These are phyloP conservation scores for Rhagophthalmus giganteus DNA, from an alignment of 2,888 invertebrate species.

Conservation along the genomic window DNA sequence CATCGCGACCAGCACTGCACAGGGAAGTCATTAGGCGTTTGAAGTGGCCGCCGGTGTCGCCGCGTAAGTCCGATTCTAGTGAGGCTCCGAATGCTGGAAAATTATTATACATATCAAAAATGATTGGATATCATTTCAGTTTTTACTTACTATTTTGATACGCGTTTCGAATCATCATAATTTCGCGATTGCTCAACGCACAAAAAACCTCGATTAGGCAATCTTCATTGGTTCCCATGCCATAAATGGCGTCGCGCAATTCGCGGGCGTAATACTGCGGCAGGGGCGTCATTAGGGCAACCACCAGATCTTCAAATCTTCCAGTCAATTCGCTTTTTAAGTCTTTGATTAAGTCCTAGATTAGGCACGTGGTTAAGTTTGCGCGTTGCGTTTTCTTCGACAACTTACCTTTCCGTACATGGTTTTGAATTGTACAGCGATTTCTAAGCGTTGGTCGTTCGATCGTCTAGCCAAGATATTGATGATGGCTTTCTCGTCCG, in stretches of 20 bases:
- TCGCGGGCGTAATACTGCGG: slow-evolving; percentile 84
- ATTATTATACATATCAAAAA: too few relatives aligned
- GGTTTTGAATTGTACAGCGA: slow-evolving; percentile 80
- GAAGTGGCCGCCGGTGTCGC: slow-evolving; percentile 92
- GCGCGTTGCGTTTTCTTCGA: too few relatives aligned
- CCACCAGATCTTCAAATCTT: slow-evolving; percentile 79
- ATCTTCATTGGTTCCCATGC: slow-evolving; percentile 83
- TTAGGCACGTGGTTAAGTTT: not conserved
- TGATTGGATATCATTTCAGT: not conserved
- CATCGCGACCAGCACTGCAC: slow-evolving; percentile 79
- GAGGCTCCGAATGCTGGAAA: slow-evolving; percentile 72
- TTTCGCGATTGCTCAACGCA: slow-evolving; percentile 83
- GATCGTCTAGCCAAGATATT: slow-evolving; percentile 79
- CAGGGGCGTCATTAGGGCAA: slow-evolving; percentile 83
- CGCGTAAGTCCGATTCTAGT: slow-evolving; percentile 78
- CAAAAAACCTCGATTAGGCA: slow-evolving; percentile 88
- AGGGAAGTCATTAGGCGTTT: slow-evolving; percentile 85
- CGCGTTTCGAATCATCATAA: slow-evolving; percentile 75
- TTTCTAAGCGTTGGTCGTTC: slow-evolving; percentile 83
- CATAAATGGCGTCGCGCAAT: slow-evolving; percentile 80
- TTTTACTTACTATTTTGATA: slow-evolving; percentile 72
- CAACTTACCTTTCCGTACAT: slow-evolving; percentile 81
- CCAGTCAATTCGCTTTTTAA: slow-evolving; percentile 88
- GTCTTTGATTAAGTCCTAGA: slow-evolving; percentile 75
- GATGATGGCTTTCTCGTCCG: slow-evolving; percentile 88